Evolutionary conservation across 2,888 invertebrate species (phyloP).

Genomic region (Polyommatus icarus): DNA sequence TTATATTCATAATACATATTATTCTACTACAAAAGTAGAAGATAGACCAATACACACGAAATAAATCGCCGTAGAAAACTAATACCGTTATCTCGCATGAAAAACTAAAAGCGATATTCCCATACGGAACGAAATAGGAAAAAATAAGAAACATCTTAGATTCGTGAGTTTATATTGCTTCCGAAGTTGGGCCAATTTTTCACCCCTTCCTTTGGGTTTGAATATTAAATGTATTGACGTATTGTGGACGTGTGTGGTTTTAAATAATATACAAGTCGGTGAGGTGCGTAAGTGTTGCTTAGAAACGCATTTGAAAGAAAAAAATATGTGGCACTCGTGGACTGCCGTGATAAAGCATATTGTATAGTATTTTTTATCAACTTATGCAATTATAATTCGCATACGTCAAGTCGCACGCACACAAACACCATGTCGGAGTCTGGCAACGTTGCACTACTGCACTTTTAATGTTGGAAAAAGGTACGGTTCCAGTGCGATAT

Average conservation of each 20-base stretch:
- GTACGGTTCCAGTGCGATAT: too few relatives aligned
- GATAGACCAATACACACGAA: background rate
- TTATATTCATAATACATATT: background rate
- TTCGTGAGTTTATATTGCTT: slow-evolving; percentile 36
- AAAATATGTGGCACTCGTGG: too few relatives aligned
- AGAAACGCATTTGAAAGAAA: too few relatives aligned
- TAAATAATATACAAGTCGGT: background rate
- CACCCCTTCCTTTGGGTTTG: slow-evolving; percentile 39
- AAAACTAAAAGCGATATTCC: background rate
- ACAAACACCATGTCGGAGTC: too few relatives aligned
- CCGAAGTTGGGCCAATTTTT: slow-evolving; percentile 42
- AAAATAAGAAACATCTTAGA: slow-evolving; percentile 30
- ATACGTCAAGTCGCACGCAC: too few relatives aligned
- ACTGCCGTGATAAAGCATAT: too few relatives aligned
- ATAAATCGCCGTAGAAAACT: background rate
- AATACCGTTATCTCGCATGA: background rate
- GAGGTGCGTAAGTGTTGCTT: background rate
- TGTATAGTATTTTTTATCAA: too few relatives aligned
- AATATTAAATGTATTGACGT: slow-evolving; percentile 41
- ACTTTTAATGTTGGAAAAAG: too few relatives aligned
- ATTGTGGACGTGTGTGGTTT: background rate
- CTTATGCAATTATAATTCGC: too few relatives aligned
- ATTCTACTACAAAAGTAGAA: background rate
- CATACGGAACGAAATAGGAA: slow-evolving; percentile 1
- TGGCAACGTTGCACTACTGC: too few relatives aligned